Percentiles rank a stretch among this genome's conserved stretches.
These are phyloP conservation scores for Melopsittacus undulatus DNA, from an alignment of 2,797 vertebrate genomes.

Conservation along the genomic window DNA sequence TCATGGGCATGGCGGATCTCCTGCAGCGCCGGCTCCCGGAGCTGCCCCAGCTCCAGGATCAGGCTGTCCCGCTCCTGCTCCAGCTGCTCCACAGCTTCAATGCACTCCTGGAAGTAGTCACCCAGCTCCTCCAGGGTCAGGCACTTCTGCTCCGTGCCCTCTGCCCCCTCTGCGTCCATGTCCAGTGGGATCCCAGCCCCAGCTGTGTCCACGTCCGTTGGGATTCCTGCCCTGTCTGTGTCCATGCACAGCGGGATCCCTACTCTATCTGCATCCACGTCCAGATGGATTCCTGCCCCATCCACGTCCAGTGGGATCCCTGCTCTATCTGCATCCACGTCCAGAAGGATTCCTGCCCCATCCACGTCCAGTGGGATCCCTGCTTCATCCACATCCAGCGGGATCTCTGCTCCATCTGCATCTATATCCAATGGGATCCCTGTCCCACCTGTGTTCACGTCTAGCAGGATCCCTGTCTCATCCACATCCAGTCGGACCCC, in stretches of 20 bases:
- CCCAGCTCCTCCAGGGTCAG: conserved; percentile 78
- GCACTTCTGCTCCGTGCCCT: not conserved
- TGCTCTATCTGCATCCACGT: fast-evolving
- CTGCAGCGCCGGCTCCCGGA: conserved; percentile 83
- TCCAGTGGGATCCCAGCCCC: not conserved
- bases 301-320: not conserved
- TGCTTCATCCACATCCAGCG: not conserved
- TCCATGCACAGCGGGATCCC: not conserved
- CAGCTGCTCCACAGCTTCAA: conserved; percentile 81
- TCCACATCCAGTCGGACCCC: not conserved
- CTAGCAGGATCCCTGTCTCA: not conserved
- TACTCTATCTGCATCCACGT: fast-evolving
- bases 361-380: not conserved
- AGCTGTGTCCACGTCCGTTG: fast-evolving
- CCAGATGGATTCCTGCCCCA: not conserved
- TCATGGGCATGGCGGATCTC: conserved; percentile 81
- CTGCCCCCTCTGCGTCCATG: not conserved
- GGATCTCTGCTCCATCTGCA: not conserved
- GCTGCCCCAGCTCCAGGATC: conserved; percentile 79
- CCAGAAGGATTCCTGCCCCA: not conserved
- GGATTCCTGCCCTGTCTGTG: not conserved
- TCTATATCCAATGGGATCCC: not conserved
- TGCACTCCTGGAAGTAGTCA: conserved; percentile 82
- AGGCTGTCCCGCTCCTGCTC: conserved; percentile 83
- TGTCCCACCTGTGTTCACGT: not conserved